Evolutionary conservation across 1,140 invertebrate genomes (phyloP), one percentile per base, ranked within the genome.

Genomic region (Cylas formicarius): DNA sequence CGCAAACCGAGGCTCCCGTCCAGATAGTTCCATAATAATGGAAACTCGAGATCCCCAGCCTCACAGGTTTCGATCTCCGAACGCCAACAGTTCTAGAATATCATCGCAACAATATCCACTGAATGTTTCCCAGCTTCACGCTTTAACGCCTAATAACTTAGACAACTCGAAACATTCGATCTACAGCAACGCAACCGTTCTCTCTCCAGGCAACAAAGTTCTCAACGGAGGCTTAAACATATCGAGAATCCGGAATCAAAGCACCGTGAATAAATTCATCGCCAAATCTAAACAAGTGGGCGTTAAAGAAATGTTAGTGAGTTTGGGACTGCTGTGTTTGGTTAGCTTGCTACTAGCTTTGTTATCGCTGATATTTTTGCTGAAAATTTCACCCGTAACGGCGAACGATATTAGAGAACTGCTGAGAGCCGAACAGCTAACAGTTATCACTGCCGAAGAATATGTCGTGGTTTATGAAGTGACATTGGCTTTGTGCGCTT

Each of bases 401-500:
- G 65, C 63, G 49, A 62, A 67, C 62, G 67, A 68, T 63, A 70
- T 64, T 43, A 58, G 70, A 60, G 46, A 77, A 61, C 69, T 78
- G 58, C 61, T 73, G 71, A 47, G 72, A 70, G 59, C 71, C 58
- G 67, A 72, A 67, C 50, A 67, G 65, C 60, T 76, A 53, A 74
- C 75, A 27, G 69, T 77, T 50, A 75, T 72, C 47, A 74, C 76
- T 39, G 67, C 69, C 11, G 85, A 88, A 57, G 86, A 90, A 59
- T 89, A 89, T 56, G 79, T 84, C 16, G 80, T 87, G 45, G 85
- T 93, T 19, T 89, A 90, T 63, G 89, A 93, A 72, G 88, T 93
- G 48, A 90, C 88, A 2, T 71, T 92, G 50, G 88, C 87, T 4
- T 71, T 93, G 45, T 88, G 86, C 61, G 87, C 89, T 8, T 73